Evolutionary conservation across 2,797 vertebrate species (phyloP).

Genomic region (Propithecus perrieri): DNA sequence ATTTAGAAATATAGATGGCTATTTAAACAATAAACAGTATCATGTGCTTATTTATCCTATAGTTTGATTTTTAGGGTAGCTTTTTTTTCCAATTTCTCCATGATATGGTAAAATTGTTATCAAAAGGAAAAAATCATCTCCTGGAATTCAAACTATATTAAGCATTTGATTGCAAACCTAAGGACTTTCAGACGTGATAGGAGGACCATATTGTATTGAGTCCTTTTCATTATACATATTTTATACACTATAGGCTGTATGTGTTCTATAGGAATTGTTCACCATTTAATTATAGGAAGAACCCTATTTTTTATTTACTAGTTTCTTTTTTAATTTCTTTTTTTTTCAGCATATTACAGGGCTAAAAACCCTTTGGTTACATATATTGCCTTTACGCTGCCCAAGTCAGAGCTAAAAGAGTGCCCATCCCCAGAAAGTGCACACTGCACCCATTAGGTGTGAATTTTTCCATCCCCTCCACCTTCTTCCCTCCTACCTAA

Average conservation of each 20-base stretch:
- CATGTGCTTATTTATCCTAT: slow-evolving; percentile 53
- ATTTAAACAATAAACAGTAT: neutral
- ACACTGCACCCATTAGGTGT: too few species aligned
- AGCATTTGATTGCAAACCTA: slow-evolving; percentile 68
- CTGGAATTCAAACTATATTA: slow-evolving; percentile 67
- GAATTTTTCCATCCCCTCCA: too few species aligned
- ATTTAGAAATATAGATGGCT: neutral
- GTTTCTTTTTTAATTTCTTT: too few species aligned
- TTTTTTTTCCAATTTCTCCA: neutral
- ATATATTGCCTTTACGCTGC: too few species aligned
- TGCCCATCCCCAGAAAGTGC: too few species aligned
- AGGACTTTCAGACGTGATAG: slow-evolving; percentile 27
- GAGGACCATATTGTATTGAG: neutral
- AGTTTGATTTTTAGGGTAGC: slow-evolving; percentile 61
- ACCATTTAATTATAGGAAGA: slow-evolving; percentile 79
- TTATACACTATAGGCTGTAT: slow-evolving; percentile 72
- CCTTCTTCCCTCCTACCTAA: too few species aligned
- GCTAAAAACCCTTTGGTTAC: too few species aligned
- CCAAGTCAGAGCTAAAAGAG: too few species aligned
- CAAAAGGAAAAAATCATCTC: slow-evolving; percentile 64
- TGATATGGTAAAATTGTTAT: slow-evolving; percentile 69
- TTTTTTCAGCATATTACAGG: too few species aligned
- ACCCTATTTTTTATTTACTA: slow-evolving; percentile 66
- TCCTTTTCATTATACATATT: slow-evolving; percentile 80
- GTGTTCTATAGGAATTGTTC: slow-evolving; percentile 58